phyloP scores from a whole-genome alignment of 2,797 vertebrate genomes.

The Peromyscus attwateri region DNA sequence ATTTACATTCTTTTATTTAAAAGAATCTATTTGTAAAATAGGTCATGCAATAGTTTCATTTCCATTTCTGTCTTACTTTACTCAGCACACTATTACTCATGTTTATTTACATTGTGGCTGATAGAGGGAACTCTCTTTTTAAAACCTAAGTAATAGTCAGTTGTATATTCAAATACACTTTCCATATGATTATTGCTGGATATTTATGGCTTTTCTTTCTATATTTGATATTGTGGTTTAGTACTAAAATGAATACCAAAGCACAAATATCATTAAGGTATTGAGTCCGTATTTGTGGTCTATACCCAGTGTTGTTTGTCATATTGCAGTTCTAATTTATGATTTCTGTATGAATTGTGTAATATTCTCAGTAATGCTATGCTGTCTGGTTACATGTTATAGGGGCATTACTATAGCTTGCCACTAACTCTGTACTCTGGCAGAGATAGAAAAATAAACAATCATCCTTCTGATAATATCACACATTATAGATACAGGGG shows the following conservation, averaged over 20 bases:
- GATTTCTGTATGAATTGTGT: background rate
- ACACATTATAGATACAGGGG: too few species aligned
- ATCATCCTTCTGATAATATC: too few species aligned
- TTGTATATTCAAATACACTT: background rate
- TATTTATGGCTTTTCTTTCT: background rate
- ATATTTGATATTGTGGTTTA: background rate
- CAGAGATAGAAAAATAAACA: too few species aligned
- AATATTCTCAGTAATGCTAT: too few species aligned
- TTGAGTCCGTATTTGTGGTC: background rate
- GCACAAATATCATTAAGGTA: background rate
- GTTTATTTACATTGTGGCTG: background rate
- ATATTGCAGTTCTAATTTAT: background rate
- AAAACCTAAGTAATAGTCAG: background rate
- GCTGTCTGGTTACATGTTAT: too few species aligned
- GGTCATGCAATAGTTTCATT: background rate
- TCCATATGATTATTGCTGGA: background rate
- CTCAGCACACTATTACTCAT: background rate
- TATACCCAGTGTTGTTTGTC: background rate
- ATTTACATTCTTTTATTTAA: background rate
- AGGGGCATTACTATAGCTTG: background rate
- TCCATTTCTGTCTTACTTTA: background rate
- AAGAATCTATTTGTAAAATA: background rate
- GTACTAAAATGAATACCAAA: background rate
- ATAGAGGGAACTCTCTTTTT: background rate
- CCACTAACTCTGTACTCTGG: background rate